Percentiles rank a stretch among this genome's conserved stretches.
Evolutionary conservation across 2,797 vertebrate genomes (phyloP).

Genomic region (Alectoris magna): DNA sequence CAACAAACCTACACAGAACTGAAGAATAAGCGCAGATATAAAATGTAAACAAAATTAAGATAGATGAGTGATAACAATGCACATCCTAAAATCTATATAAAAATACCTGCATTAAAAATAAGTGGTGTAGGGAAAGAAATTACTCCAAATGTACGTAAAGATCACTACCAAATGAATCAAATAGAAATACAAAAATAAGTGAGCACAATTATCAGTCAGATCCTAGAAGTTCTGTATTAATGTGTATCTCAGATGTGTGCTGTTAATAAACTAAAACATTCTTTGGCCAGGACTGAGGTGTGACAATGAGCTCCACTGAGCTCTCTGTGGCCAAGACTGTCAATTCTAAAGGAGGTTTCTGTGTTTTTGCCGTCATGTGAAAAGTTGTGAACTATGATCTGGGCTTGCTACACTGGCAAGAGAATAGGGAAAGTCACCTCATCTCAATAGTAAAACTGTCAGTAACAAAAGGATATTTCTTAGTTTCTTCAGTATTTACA

Average conservation of each 20-base stretch:
- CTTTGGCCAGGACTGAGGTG: not conserved
- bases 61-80: not conserved
- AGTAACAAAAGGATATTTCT: constrained; percentile 43
- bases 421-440: constrained; percentile 24
- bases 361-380: constrained; percentile 37
- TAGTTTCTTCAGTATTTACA: constrained; percentile 20
- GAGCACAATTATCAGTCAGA: not conserved
- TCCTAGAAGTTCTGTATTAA: not conserved
- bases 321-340: not conserved
- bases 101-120: not conserved
- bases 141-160: not conserved
- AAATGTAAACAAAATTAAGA: not conserved
- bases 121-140: not conserved
- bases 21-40: not conserved
- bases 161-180: not conserved
- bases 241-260: not conserved
- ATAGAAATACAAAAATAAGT: not conserved
- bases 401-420: not conserved
- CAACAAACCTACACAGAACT: not conserved
- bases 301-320: not conserved
- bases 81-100: not conserved
- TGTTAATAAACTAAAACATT: not conserved
- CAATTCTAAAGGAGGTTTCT: not conserved
- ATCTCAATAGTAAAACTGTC: constrained; percentile 50
- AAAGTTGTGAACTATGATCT: constrained; percentile 32